These are phyloP conservation scores for Danaus chrysippus DNA, from an alignment of 2,888 invertebrate genomes.

Conservation along the genomic window DNA sequence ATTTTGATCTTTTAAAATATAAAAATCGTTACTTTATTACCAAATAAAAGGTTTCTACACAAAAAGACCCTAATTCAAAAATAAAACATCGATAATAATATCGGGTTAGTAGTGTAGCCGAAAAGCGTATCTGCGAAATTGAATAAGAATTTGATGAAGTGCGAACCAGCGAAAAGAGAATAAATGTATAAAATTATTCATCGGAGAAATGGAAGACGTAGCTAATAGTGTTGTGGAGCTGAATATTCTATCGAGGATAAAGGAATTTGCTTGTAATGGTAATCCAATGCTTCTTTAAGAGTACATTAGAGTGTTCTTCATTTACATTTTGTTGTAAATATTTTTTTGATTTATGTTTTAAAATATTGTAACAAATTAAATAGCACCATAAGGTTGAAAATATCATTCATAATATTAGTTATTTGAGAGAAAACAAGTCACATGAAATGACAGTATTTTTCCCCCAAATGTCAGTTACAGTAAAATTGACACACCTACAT, in stretches of 20 bases:
- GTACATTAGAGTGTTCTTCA: background rate
- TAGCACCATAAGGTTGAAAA: too few relatives aligned
- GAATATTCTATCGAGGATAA: slow-evolving; percentile 16
- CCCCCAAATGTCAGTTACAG: too few relatives aligned
- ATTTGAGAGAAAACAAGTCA: too few relatives aligned
- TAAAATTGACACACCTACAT: too few relatives aligned
- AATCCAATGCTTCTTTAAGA: background rate
- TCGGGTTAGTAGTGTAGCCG: slow-evolving; percentile 21
- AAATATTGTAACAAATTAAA: too few relatives aligned
- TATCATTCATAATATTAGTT: too few relatives aligned
- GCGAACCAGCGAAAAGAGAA: slow-evolving; percentile 28
- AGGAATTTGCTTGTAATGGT: slow-evolving; percentile 5
- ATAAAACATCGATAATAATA: background rate
- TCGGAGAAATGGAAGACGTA: slow-evolving; percentile 13
- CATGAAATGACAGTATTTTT: too few relatives aligned
- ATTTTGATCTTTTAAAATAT: too few relatives aligned
- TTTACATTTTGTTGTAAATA: too few relatives aligned
- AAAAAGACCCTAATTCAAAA: background rate
- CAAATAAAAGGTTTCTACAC: background rate
- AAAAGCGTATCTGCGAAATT: slow-evolving; percentile 23
- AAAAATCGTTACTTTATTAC: background rate
- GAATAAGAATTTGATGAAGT: slow-evolving; percentile 33
- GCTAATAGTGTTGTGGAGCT: slow-evolving; percentile 18
- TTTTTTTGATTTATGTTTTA: too few relatives aligned
- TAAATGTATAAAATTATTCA: slow-evolving; percentile 31